A percentile compares a stretch with the other conserved stretches of the same genome.
These are phyloP conservation scores for Pogonognathellus flavescens DNA, from an alignment of 1,140 invertebrate genomes.

Conservation along the genomic window DNA sequence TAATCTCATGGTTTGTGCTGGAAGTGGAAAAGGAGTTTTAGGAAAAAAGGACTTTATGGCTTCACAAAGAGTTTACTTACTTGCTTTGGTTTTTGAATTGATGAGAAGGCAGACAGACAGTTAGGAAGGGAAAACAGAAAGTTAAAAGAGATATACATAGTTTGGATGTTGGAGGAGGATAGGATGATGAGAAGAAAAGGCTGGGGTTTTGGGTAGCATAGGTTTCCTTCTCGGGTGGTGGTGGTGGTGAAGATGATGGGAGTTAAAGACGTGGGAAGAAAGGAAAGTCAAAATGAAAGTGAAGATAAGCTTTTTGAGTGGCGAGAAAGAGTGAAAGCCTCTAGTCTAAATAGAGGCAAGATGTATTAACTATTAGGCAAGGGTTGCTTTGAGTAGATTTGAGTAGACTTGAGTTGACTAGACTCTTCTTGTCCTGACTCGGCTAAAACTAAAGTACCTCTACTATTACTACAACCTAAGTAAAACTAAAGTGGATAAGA, in stretches of 20 bases:
- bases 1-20: background rate
- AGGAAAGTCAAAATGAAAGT: constrained; percentile 40
- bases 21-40: background rate
- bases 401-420: background rate
- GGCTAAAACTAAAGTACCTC: constrained; percentile 21
- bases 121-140: constrained; percentile 5
- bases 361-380: constrained; percentile 42
- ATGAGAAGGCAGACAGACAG: constrained; percentile 20
- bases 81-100: constrained; percentile 21
- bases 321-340: constrained; percentile 21
- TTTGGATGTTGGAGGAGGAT: background rate
- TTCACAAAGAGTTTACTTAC: background rate
- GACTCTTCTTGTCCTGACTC: background rate
- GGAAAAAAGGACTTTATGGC: background rate
- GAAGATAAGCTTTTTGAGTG: constrained; percentile 38
- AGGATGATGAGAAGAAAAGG: background rate
- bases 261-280: constrained; percentile 31
- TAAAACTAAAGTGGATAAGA: constrained; percentile 53
- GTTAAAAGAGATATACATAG: constrained; percentile 12
- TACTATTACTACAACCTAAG: background rate
- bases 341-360: constrained; percentile 37
- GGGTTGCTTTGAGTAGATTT: constrained; percentile 3
- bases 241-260: constrained; percentile 20
- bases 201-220: too few species aligned
- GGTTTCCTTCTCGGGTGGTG: background rate